Conservation (phyloP, 2,797 vertebrate species). For the Vultur gryphus region DNA sequence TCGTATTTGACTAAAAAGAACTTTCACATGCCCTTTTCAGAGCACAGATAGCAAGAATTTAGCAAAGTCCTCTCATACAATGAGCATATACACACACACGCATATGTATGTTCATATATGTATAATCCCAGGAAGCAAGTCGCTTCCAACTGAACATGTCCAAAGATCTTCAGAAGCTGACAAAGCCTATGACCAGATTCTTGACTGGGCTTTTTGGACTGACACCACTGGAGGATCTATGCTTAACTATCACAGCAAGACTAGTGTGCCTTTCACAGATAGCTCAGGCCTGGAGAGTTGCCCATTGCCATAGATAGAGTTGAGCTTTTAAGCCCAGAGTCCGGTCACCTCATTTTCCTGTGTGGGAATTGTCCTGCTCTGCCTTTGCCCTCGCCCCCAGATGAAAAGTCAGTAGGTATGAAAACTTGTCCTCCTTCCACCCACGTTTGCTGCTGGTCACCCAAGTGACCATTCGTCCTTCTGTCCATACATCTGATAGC, state of each 20-base stretch:
- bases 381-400: not conserved
- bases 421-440: not conserved
- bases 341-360: accelerated
- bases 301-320: accelerated
- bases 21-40: not conserved
- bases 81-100: accelerated
- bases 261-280: not conserved
- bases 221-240: accelerated
- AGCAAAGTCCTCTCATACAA: not conserved
- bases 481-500: not conserved
- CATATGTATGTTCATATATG: accelerated
- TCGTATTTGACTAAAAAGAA: not conserved
- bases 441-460: not conserved
- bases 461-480: not conserved
- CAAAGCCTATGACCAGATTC: not conserved
- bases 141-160: not conserved
- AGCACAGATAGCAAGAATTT: not conserved
- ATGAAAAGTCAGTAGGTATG: not conserved
- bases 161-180: not conserved
- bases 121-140: not conserved
- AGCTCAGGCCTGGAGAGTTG: not conserved
- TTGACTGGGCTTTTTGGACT: not conserved
- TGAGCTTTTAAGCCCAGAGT: not conserved
- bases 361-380: not conserved
- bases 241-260: not conserved